Evolutionary conservation across 2,113 vertebrate species (phyloP).

Genomic region (Rana temporaria): DNA sequence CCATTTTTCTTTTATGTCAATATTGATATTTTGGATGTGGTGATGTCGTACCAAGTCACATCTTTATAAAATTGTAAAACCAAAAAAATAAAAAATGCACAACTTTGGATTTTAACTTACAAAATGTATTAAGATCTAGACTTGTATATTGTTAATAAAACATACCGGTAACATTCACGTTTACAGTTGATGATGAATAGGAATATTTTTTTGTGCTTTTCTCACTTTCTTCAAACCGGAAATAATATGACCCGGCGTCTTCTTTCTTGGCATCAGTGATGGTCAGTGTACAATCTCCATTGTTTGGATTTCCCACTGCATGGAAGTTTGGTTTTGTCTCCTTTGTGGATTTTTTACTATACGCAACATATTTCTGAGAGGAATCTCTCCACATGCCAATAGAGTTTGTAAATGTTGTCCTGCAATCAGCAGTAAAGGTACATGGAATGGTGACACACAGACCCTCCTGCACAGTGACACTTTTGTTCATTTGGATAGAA

Average conservation of each 20-base stretch:
- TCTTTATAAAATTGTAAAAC: no score
- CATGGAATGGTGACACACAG: conserved; percentile 11
- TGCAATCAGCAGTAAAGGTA: not conserved
- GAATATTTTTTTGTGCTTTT: no score
- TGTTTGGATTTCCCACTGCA: not conserved
- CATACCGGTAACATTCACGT: not conserved
- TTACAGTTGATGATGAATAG: not conserved
- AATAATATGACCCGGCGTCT: not conserved
- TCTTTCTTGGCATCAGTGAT: not conserved
- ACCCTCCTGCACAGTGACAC: not conserved
- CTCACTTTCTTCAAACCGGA: not conserved
- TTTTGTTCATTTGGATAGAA: no score
- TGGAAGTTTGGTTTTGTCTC: not conserved
- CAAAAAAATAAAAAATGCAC: no score
- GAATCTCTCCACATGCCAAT: not conserved
- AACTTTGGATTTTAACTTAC: no score
- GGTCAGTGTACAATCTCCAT: conserved; percentile 7
- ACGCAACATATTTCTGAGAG: not conserved
- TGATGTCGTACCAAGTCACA: no score
- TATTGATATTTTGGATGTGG: no score
- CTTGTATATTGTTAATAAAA: no score
- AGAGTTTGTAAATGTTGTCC: not conserved
- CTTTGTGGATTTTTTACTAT: not conserved
- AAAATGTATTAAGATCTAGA: no score
- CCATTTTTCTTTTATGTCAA: no score